Evolutionary conservation across 1,140 invertebrate genomes (phyloP).

Genomic region (Pachypsylla venusta): DNA sequence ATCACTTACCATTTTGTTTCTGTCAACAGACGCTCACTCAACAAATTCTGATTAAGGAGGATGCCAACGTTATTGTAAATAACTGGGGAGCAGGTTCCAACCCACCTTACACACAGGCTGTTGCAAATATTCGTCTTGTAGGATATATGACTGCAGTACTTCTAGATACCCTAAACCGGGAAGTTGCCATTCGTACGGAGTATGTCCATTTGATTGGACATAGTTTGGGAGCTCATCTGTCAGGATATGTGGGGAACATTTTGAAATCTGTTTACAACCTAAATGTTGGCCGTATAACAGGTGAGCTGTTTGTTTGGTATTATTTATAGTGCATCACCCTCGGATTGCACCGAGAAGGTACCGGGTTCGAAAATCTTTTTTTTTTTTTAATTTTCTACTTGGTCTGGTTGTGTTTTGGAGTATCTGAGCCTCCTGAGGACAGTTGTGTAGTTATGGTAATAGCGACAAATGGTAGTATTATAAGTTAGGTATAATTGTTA

Average conservation of each 20-base stretch:
- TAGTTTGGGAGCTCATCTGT: slow-evolving; percentile 72
- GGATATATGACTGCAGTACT: slow-evolving; percentile 67
- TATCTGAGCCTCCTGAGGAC: too few relatives aligned
- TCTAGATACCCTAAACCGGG: slow-evolving; percentile 35
- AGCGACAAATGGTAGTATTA: too few relatives aligned
- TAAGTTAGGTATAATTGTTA: too few relatives aligned
- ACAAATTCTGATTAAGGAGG: slow-evolving; percentile 46
- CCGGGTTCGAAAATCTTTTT: too few relatives aligned
- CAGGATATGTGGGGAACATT: slow-evolving; percentile 63
- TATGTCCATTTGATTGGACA: slow-evolving; percentile 72
- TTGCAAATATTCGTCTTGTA: slow-evolving; percentile 75
- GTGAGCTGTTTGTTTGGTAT: slow-evolving; percentile 25
- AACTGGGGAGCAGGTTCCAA: slow-evolving; percentile 73
- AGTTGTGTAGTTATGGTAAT: too few relatives aligned
- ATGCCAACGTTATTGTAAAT: slow-evolving; percentile 58
- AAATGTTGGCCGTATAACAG: slow-evolving; percentile 47
- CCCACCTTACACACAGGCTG: slow-evolving; percentile 78
- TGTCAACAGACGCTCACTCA: slow-evolving; percentile 43
- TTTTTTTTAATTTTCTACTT: too few relatives aligned
- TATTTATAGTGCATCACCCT: too few relatives aligned
- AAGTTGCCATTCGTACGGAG: slow-evolving; percentile 32
- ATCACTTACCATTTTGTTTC: too few relatives aligned
- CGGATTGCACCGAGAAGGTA: too few relatives aligned
- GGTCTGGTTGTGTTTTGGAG: too few relatives aligned
- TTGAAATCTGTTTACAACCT: slow-evolving; percentile 47